phyloP scores from a whole-genome alignment of 2,113 vertebrate species.

The Coreoperca whiteheadi region DNA sequence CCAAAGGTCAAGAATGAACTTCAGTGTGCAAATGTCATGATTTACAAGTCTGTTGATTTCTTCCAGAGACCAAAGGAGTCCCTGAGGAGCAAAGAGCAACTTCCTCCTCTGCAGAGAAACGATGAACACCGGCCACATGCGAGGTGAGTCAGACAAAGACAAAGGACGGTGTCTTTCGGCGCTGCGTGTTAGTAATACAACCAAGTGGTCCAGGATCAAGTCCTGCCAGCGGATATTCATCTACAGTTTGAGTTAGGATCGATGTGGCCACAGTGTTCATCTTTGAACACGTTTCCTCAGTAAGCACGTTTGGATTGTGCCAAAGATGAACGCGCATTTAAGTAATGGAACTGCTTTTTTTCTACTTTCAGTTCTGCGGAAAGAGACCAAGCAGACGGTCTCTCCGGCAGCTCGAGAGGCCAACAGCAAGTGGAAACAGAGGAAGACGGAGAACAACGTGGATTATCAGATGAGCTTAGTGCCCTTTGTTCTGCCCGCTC shows the following conservation, averaged over 20 bases:
- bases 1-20: too few relatives aligned
- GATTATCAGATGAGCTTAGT: not conserved
- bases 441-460: not conserved
- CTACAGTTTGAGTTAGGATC: too few relatives aligned
- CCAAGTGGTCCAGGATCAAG: too few relatives aligned
- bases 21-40: too few relatives aligned
- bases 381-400: not conserved
- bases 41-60: not conserved
- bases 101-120: not conserved
- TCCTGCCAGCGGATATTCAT: too few relatives aligned
- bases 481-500: not conserved
- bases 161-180: not conserved
- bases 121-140: not conserved
- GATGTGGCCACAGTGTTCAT: too few relatives aligned
- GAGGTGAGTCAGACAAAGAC: too few relatives aligned
- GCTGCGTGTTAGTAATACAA: not conserved
- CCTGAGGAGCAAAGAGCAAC: not conserved
- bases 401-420: not conserved
- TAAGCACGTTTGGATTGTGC: too few relatives aligned
- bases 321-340: not conserved
- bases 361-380: not conserved
- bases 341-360: not conserved
- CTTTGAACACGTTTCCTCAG: not conserved
- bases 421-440: not conserved
- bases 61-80: not conserved